Evolutionary conservation across 2,797 vertebrate genomes (phyloP), one percentile per base, ranked within the genome.

Genomic region (Leuciscus waleckii): DNA sequence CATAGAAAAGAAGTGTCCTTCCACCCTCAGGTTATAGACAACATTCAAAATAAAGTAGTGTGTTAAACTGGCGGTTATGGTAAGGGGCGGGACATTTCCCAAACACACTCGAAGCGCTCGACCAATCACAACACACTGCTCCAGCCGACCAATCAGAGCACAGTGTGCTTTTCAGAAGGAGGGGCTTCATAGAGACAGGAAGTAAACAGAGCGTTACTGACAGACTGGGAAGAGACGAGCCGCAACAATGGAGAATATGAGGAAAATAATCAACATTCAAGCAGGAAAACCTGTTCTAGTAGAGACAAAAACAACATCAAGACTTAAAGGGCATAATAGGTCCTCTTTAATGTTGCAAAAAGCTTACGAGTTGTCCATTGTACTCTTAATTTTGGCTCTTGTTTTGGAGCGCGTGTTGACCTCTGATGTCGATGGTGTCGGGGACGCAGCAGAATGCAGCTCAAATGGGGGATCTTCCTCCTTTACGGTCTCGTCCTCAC

Each of bases 381-480:
- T 93, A 23, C 49, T 90, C 83, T 67, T 87, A 14, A 82, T 82
- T 79, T 92, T 95, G 74, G 93, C 91, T 89, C 95, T 94, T 10
- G 92, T 88, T 91, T 91, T 94, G 85, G 94, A 93, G 81, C 93
- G 93, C 0, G 93, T 94, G 88, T 91, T 95, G 83, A 95, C 92
- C 86, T 95, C 94, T 0, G 92, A 90, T 32, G 7, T 51, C 29
- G 87, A 61, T 16, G 82, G 65, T 23, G 85, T 87, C 10, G 88
- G 2, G 5, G 88, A 35, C 3, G 21, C 81, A 35, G 87, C 65
- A 54, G 88, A 86, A 0, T 90, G 84, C 58, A 67, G 73, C 89
- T 84, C 61, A 89, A 74, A 58, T 0, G 92, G 93, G n/a, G 93
- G 91, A 83, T 91, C 92, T 7, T 94, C 93, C 86, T 90, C 92